Evolutionary conservation across 2,113 vertebrate genomes (phyloP).

Genomic region (Pelecanus crispus): DNA sequence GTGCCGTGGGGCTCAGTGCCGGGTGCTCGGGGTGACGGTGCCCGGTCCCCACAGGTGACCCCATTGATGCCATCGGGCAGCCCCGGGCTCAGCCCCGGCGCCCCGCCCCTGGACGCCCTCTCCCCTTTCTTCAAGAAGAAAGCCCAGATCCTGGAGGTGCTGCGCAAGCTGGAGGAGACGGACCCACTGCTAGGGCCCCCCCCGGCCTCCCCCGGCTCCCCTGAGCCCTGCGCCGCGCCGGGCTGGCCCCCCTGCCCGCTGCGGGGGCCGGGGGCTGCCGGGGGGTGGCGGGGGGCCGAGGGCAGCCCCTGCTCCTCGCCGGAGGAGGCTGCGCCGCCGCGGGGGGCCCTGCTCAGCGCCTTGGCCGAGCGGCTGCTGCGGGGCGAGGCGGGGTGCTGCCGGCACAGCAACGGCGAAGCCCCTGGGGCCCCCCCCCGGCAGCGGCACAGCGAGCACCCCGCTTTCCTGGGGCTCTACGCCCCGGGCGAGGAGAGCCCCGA

Average conservation of each 20-base stretch:
- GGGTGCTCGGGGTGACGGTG: background rate
- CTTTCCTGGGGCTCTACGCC: background rate
- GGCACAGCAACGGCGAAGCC: background rate
- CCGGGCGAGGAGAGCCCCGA: background rate
- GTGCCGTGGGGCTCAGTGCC: background rate
- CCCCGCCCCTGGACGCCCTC: slow-evolving; percentile 83
- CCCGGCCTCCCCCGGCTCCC: slow-evolving; percentile 53
- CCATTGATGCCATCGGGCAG: slow-evolving; percentile 46
- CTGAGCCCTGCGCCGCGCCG: slow-evolving; percentile 6
- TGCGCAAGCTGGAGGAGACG: slow-evolving; percentile 90
- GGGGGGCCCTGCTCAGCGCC: slow-evolving; percentile 5
- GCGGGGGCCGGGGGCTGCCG: slow-evolving; percentile 62
- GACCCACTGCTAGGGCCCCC: slow-evolving; percentile 79
- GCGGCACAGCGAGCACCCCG: background rate
- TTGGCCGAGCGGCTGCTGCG: slow-evolving; percentile 14
- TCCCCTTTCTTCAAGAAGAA: slow-evolving; percentile 95
- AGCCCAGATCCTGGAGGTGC: slow-evolving; percentile 93
- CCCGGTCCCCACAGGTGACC: background rate
- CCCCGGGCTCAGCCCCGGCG: slow-evolving; percentile 58
- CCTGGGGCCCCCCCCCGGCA: background rate
- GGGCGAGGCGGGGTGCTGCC: slow-evolving; percentile 12
- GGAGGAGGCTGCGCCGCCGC: background rate
- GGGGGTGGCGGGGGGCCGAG: slow-evolving; percentile 64
- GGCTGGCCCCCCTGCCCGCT: background rate
- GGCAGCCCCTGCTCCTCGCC: slow-evolving; percentile 38